Evolutionary conservation across 2,113 vertebrate species (phyloP).

Genomic region (Zingel zingel): DNA sequence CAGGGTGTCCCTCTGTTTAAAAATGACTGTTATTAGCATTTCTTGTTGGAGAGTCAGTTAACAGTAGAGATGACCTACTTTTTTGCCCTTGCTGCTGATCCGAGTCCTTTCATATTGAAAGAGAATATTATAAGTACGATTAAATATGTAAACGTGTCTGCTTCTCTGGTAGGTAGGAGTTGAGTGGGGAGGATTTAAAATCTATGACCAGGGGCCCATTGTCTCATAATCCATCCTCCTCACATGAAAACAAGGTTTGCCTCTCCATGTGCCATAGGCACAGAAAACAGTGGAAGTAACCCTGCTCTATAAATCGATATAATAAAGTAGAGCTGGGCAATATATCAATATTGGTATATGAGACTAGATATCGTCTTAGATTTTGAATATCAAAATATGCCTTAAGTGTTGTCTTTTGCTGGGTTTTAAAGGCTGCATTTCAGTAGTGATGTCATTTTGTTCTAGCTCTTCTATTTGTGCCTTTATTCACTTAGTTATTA

Average conservation of each 20-base stretch:
- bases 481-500: too few relatives aligned
- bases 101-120: neutral
- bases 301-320: neutral
- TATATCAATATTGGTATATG: too few relatives aligned
- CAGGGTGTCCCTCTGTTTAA: neutral
- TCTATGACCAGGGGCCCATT: neutral
- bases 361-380: too few relatives aligned
- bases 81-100: neutral
- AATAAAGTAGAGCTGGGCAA: too few relatives aligned
- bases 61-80: neutral
- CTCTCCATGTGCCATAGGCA: neutral
- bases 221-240: neutral
- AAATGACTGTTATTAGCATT: neutral
- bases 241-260: neutral
- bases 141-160: neutral
- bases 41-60: neutral
- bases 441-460: too few relatives aligned
- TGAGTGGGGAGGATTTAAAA: neutral
- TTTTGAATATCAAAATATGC: too few relatives aligned
- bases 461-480: too few relatives aligned
- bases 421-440: too few relatives aligned
- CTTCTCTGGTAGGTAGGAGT: neutral
- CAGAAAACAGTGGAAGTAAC: neutral
- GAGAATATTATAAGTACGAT: neutral
- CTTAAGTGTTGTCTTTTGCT: too few relatives aligned